phyloP scores from a whole-genome alignment of 2,888 invertebrate genomes.

The Epirrita christyi region DNA sequence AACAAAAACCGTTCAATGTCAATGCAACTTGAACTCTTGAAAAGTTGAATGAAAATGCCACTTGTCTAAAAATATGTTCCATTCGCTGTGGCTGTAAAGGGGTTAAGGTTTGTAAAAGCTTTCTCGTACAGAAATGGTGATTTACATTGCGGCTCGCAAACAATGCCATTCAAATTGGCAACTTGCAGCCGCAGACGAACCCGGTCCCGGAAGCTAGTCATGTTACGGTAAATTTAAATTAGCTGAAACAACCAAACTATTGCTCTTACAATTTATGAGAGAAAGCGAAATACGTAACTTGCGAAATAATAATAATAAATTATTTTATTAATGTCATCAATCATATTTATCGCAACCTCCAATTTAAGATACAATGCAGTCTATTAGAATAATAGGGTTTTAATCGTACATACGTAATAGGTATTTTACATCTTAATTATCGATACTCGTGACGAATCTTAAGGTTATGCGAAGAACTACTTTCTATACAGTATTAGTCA shows the following conservation, averaged over 20 bases:
- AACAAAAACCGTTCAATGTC: not conserved
- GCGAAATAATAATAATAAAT: slow-evolving; percentile 19
- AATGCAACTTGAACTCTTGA: no score
- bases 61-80: slow-evolving; percentile 5
- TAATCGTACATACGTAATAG: slow-evolving; percentile 30
- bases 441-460: slow-evolving; percentile 58
- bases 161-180: slow-evolving; percentile 70
- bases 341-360: slow-evolving; percentile 27
- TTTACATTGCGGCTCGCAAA: slow-evolving; percentile 80
- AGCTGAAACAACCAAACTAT: slow-evolving; percentile 53
- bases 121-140: slow-evolving; percentile 60
- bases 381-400: slow-evolving; percentile 32
- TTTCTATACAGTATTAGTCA: slow-evolving; percentile 47
- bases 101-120: slow-evolving; percentile 59
- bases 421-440: slow-evolving; percentile 48
- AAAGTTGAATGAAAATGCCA: not conserved
- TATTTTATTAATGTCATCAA: slow-evolving; percentile 9
- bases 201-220: slow-evolving; percentile 68
- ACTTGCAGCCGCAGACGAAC: slow-evolving; percentile 54
- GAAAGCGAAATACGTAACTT: slow-evolving; percentile 30
- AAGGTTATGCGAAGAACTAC: slow-evolving; percentile 58
- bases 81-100: slow-evolving; percentile 43
- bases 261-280: slow-evolving; percentile 14
- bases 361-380: slow-evolving; percentile 32
- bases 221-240: slow-evolving; percentile 81